Base-by-base conservation (phyloP, 2,113 vertebrate species). In the Carettochelys insculpta region DNA sequence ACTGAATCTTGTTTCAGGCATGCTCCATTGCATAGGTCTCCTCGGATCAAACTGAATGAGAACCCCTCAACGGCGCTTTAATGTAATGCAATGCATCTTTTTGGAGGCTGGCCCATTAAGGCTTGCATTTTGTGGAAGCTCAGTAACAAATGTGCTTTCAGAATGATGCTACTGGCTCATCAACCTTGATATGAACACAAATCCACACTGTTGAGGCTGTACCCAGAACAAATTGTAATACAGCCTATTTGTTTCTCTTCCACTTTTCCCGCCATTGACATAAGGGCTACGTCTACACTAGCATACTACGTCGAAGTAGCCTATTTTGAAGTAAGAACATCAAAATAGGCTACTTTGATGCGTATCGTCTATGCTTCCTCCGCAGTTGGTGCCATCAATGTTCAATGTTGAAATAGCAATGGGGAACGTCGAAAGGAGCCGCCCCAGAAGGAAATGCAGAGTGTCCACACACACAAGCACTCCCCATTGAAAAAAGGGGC, bases 91-190 rank as follows among this genome's bases (percentile, higher is more conserved):
- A 90, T 78, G 65, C 81, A 24, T 82, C 34, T 41, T 61, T 95
- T 96, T 93, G 89, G 86, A 95, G 77, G 27, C 91, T 93, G 95
- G 73, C 56, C 78, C 81, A 94, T 92, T 96, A 95, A 77, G 68
- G 34, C 52, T 27, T 51, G 84, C 58, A 27, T 94, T 93, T 90
- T 95, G 34, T 77, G 19, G 61, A 71, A 58, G 29, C 7, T 83
- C 16, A 25, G 77, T 88, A 82, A 81, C 31, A 85, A 95, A 85
- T 11, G n/a, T 3, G 5, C 41, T 75, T 71, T 52, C 24, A 83
- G 27, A 86, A 58, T 50, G 43, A 94, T 9, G 6, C 7, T 13
- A 38, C 8, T 48, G 50, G 20, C 45, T 92, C 76, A 88, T 19
- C 8, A 51, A 68, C 27, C 19, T 56, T 77, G 24, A 82, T 52